Base-by-base conservation (phyloP, 2,888 invertebrate genomes). In the Tridacna crocea region DNA sequence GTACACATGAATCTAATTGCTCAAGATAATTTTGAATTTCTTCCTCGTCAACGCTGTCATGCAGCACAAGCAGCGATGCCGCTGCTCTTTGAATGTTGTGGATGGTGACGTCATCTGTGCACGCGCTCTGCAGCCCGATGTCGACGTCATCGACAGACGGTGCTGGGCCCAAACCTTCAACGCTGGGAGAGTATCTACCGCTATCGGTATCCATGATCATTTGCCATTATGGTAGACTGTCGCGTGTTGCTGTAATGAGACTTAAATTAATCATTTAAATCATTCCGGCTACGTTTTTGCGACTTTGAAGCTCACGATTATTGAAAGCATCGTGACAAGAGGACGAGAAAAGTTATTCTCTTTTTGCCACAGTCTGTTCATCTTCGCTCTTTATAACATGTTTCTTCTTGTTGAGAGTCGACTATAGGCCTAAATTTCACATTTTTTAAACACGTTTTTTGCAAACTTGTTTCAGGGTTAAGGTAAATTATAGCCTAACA, bases 21-120 rank as follows among this genome's bases (percentile, higher is more conserved):
- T 70, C 70, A 8, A 70, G 70, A 51, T 70, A 70, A 13, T 51
- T 24, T 48, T 15, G 22, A 47, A 70, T 70, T 51, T 70, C 70
- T 12, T 70, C 70, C 51, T 70, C 70, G 24, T 70, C 70, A 0
- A 70, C 51, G 26, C 70, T 70, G 70, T 70, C 70, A 24, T 70
- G 70, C 6, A 70, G 70, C 3, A 70, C 70, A 8, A 70, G 51
- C 48, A 70, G 70, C 51, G 70, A 48, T 26, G 70, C 51, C 51
- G 70, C 70, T 22, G 70, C 70, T 24, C 24, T 70, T 24, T 70
- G 70, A 17, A 70, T 70, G 3, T 70, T 51, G 8, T 24, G 48
- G 26, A 70, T 26, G 12, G 70, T 70, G 70, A 70, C 70, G 70
- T 70, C 70, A 70, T 70, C 51, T 8, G 48, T 26, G 24, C 22